A percentile compares a stretch with the other conserved stretches of the same genome.
phyloP scores from a whole-genome alignment of 2,797 vertebrate genomes.

The Chaenodraco wilsoni region DNA sequence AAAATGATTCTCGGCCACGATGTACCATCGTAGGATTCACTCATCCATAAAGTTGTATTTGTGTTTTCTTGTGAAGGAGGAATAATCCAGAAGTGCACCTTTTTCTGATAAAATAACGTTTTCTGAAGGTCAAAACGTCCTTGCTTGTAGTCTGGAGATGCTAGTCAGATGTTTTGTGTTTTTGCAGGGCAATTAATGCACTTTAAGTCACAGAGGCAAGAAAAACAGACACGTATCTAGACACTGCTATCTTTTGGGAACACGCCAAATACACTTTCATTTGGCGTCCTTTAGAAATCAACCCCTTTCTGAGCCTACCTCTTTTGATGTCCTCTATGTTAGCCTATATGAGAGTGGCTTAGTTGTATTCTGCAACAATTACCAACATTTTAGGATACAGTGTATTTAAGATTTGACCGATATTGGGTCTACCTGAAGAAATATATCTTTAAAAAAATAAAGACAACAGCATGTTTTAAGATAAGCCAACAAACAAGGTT shows the following conservation, averaged over 20 bases:
- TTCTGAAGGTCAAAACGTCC: conserved; percentile 42
- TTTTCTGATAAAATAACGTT: conserved; percentile 26
- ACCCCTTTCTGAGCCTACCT: neutral
- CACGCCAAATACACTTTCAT: neutral
- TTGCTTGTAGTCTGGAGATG: conserved; percentile 26
- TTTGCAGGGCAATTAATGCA: neutral
- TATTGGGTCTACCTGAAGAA: neutral
- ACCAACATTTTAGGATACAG: neutral
- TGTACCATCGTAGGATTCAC: conserved; percentile 35
- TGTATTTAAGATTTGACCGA: neutral
- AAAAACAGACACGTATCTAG: neutral
- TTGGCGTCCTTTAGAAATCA: neutral
- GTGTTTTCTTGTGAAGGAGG: conserved; percentile 41
- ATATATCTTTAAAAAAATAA: neutral
- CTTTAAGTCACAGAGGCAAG: neutral
- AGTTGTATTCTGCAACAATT: neutral
- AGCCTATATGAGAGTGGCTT: neutral
- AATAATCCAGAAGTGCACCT: conserved; percentile 43
- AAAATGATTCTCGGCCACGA: conserved; percentile 48
- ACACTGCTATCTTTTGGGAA: conserved; percentile 4
- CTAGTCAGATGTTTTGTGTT: conserved; percentile 21
- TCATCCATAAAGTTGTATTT: conserved; percentile 48
- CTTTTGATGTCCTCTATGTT: neutral
- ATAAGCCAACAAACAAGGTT: neutral
- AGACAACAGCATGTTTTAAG: neutral